Conservation (phyloP, 53 echinoderm and acorn worm genomes). For the Paelopatides confundens region DNA sequence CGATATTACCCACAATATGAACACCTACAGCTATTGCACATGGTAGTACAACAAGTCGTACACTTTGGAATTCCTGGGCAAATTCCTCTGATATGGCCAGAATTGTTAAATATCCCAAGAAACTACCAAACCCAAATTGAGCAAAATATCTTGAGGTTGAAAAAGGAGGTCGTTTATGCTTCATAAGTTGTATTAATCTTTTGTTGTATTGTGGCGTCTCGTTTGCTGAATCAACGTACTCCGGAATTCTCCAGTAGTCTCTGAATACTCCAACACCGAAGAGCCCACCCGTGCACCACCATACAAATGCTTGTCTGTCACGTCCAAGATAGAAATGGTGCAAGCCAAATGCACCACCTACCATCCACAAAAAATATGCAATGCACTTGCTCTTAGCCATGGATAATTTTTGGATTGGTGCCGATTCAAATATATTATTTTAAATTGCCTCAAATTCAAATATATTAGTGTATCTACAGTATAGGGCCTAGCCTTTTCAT, state of each 20-base stretch:
- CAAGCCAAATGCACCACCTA: slow-evolving; percentile 78
- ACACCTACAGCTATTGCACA: slow-evolving; percentile 74
- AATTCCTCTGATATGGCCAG: slow-evolving; percentile 73
- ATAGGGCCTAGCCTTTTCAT: too few species aligned
- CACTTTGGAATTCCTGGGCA: slow-evolving; percentile 26
- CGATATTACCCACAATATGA: slow-evolving; percentile 83
- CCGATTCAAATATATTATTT: too few species aligned
- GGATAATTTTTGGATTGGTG: too few species aligned
- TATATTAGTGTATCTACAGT: neutral
- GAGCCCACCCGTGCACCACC: slow-evolving; percentile 92
- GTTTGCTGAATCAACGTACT: slow-evolving; percentile 80
- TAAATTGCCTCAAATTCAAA: neutral
- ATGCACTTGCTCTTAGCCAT: slow-evolving; percentile 68
- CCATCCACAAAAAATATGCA: slow-evolving; percentile 84
- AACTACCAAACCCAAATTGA: slow-evolving; percentile 72
- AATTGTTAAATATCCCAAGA: slow-evolving; percentile 78
- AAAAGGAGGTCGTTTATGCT: slow-evolving; percentile 66
- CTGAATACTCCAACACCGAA: slow-evolving; percentile 86
- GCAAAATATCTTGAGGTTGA: slow-evolving; percentile 70
- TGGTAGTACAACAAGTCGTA: slow-evolving; percentile 67
- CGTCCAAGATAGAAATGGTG: slow-evolving; percentile 95
- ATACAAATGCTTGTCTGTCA: slow-evolving; percentile 91
- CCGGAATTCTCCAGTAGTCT: slow-evolving; percentile 74
- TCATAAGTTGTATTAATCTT: slow-evolving; percentile 58
- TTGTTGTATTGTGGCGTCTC: slow-evolving; percentile 65